Conservation (phyloP, 2,797 vertebrate species). For the Carcharodon carcharias region DNA sequence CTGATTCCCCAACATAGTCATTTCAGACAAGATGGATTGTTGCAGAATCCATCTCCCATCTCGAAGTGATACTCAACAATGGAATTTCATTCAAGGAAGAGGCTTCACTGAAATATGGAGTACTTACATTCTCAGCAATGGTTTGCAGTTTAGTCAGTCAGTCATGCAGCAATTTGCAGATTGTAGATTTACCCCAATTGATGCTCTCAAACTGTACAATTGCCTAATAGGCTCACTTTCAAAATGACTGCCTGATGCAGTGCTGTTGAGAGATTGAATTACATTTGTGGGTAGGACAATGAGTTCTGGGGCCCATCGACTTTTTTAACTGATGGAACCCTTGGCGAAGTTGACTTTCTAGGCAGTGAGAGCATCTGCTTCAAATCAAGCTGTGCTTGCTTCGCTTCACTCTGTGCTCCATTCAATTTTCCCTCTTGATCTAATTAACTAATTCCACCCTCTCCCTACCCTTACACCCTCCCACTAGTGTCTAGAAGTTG, state of each 20-base stretch:
- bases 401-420: neutral
- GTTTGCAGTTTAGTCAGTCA: neutral
- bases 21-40: too few relatives aligned
- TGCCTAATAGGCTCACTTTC: neutral
- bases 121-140: neutral
- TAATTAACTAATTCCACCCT: neutral
- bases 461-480: neutral
- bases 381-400: neutral
- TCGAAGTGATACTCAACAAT: neutral
- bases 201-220: neutral
- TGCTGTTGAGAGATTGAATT: neutral
- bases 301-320: neutral
- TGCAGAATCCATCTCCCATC: neutral
- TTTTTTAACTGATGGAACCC: neutral
- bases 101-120: neutral
- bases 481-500: neutral
- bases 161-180: neutral
- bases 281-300: neutral
- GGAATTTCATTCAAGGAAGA: neutral
- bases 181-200: neutral
- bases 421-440: neutral
- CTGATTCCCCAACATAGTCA: too few relatives aligned
- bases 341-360: neutral
- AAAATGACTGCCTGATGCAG: neutral
- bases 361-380: neutral